Evolutionary conservation across 2,797 vertebrate genomes (phyloP), one percentile per base, ranked within the genome.

Genomic region (Hafferia zeledoni): DNA sequence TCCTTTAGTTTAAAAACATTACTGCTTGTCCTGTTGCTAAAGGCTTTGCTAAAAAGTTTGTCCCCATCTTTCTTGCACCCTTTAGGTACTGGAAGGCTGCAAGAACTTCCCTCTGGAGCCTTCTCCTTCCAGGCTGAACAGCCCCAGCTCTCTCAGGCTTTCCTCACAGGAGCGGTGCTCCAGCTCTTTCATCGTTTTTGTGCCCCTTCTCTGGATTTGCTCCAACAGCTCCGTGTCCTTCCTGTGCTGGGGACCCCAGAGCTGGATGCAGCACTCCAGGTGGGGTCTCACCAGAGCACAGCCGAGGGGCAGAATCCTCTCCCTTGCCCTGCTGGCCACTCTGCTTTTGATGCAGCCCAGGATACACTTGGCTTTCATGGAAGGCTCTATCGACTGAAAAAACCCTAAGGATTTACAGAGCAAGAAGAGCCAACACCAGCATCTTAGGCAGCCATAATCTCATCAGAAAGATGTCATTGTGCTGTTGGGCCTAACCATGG

Each of bases 311-410:
- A 63, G 33, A 71, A 85, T 43, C 9, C 2, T 2, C 11, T 35
- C 33, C 19, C 5, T 56, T 1, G 1, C 30, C 10, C 13, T 75
- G 50, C 37, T 65, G 57, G 23, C 11, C 18, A 17, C 1, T 0
- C 33, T 80, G 8, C 30, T 68, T 65, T 56, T 53, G 28, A 39
- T 47, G 37, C 39, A 56, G n/a, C 12, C 22, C 35, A 30, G 25
- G 19, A 35, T 37, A 47, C 0, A 1, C 2, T 2, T 52, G 25
- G 33, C 16, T 72, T 75, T 75, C 2, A 0, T 4, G 23, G 52
- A 83, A 74, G 15, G 10, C 31, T 77, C 27, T 50, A 8, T 17
- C 27, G 63, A 28, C 24, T 90, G 27, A 43, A 74, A 74, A 37
- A 3, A 17, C 4, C 5, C 5, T n/a, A n/a, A 52, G 22, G 22